Conservation (phyloP, 2,797 vertebrate genomes). For the Falco berigora region DNA sequence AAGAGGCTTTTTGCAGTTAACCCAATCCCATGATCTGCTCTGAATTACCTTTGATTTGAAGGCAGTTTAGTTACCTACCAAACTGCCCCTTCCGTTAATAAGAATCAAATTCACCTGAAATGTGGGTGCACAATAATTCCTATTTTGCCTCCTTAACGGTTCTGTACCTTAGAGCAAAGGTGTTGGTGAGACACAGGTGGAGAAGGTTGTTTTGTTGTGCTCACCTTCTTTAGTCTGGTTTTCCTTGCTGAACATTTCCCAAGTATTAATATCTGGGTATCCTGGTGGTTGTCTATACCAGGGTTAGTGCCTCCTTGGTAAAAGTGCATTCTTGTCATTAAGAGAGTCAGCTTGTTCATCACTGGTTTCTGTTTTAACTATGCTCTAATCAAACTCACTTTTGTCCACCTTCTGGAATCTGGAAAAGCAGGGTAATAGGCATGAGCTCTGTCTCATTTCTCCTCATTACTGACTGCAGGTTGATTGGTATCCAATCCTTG, state of each 20-base stretch:
- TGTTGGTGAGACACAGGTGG: neutral
- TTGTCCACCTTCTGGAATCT: neutral
- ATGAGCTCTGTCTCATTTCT: neutral
- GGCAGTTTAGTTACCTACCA: conserved; percentile 69
- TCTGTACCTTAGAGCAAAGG: neutral
- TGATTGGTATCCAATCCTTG: neutral
- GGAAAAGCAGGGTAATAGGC: neutral
- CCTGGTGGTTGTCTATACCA: neutral
- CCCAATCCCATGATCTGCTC: conserved; percentile 70
- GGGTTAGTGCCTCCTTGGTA: neutral
- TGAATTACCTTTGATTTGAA: conserved; percentile 74
- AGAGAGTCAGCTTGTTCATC: neutral
- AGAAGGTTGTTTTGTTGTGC: neutral
- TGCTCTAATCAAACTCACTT: neutral
- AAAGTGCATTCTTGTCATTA: neutral
- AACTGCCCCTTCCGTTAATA: conserved; percentile 66
- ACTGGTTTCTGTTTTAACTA: neutral
- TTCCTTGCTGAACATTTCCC: neutral
- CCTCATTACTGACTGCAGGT: neutral
- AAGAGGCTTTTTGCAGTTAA: conserved; percentile 76
- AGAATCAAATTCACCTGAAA: conserved; percentile 73
- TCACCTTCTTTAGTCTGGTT: neutral
- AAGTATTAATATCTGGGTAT: neutral
- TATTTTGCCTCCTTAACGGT: conserved; percentile 43
- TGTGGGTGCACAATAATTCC: conserved; percentile 61